These are phyloP conservation scores for Pachyrhynchus sulphureomaculatus DNA, from an alignment of 1,140 invertebrate genomes.

Conservation along the genomic window DNA sequence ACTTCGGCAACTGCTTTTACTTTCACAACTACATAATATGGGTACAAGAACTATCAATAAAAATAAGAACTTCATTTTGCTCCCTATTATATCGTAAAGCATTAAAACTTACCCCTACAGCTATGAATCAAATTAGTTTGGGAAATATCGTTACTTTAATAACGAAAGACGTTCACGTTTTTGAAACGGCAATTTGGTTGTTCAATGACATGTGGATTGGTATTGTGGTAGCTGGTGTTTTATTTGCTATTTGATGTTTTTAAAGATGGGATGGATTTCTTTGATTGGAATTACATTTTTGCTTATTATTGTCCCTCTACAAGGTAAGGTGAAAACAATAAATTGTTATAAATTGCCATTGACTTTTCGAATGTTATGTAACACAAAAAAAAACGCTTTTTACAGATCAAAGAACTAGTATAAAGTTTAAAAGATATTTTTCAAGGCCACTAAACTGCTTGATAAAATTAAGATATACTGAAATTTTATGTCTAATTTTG, in stretches of 20 bases:
- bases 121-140: conserved; percentile 74
- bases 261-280: conserved; percentile 69
- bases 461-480: too few relatives aligned
- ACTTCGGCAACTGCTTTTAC: conserved; percentile 26
- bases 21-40: conserved; percentile 77
- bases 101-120: conserved; percentile 67
- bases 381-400: too few relatives aligned
- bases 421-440: too few relatives aligned
- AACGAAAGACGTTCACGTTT: conserved; percentile 82
- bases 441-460: too few relatives aligned
- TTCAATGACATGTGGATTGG: conserved; percentile 76
- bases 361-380: too few relatives aligned
- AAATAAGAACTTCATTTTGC: conserved; percentile 75
- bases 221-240: conserved; percentile 75
- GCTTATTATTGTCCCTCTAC: conserved; percentile 68
- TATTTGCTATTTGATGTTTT: conserved; percentile 74
- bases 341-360: too few relatives aligned
- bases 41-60: conserved; percentile 71
- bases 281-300: conserved; percentile 77
- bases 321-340: too few relatives aligned
- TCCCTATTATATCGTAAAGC: conserved; percentile 82
- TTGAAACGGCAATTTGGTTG: conserved; percentile 64
- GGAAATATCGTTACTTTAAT: conserved; percentile 91
- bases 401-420: too few relatives aligned
- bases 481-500: too few relatives aligned